These are phyloP conservation scores for Hyperopisus bebe DNA, from an alignment of 2,113 vertebrate species.

Conservation along the genomic window DNA sequence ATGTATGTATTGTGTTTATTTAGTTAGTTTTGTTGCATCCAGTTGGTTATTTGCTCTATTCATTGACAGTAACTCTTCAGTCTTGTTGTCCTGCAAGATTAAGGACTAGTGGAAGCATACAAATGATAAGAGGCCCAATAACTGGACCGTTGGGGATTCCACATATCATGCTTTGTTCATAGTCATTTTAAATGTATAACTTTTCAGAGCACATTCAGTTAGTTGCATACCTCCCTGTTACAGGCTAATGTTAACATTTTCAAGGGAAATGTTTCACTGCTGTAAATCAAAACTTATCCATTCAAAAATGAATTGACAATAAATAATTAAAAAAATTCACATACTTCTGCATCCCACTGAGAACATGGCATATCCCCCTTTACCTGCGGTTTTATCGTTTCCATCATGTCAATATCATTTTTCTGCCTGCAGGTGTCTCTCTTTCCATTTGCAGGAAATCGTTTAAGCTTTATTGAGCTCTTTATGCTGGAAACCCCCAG, in stretches of 20 bases:
- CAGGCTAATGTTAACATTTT: not conserved
- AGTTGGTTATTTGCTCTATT: not conserved
- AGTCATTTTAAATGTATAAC: not conserved
- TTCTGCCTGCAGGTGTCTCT: not conserved
- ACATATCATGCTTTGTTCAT: not conserved
- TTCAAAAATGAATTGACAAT: not conserved
- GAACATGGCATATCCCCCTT: not conserved
- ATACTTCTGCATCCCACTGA: not conserved
- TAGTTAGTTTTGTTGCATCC: not conserved
- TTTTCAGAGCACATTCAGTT: not conserved
- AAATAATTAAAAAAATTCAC: not conserved
- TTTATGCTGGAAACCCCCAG: not conserved
- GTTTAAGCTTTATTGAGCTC: not conserved
- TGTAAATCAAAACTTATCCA: not conserved
- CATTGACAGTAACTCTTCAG: not conserved
- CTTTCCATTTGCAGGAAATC: slow-evolving; percentile 2
- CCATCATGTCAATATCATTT: not conserved
- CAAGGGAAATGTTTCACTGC: not conserved
- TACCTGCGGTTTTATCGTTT: not conserved
- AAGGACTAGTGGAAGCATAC: not conserved
- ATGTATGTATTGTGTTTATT: not conserved
- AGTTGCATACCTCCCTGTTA: not conserved
- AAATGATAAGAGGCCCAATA: not conserved
- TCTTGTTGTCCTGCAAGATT: not conserved
- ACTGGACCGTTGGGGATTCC: not conserved